Conservation (phyloP, 2,797 vertebrate genomes). For the Mionectes olivaceus region DNA sequence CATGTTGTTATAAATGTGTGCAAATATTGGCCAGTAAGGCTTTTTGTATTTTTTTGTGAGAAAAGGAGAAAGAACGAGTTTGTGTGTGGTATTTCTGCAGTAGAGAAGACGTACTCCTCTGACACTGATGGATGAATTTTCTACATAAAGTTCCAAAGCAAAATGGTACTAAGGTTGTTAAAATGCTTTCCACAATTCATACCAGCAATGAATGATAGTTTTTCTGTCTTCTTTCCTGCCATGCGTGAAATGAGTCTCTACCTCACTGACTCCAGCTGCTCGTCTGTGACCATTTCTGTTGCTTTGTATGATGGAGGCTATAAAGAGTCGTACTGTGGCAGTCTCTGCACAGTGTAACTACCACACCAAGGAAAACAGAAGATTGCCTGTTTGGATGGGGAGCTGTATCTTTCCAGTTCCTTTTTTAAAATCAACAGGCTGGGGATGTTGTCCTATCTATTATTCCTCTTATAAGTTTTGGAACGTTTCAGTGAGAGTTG, state of each 20-base stretch:
- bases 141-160: neutral
- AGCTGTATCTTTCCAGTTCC: neutral
- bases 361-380: neutral
- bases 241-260: conserved; percentile 49
- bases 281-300: neutral
- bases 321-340: neutral
- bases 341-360: neutral
- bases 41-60: neutral
- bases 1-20: neutral
- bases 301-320: neutral
- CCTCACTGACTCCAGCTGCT: neutral
- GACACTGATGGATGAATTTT: neutral
- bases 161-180: neutral
- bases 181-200: neutral
- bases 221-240: conserved; percentile 32
- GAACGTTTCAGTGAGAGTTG: neutral
- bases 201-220: neutral
- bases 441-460: neutral
- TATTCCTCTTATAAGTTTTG: neutral
- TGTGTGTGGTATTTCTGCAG: neutral
- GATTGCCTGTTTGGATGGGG: neutral
- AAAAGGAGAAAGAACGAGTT: neutral
- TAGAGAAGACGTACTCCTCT: neutral
- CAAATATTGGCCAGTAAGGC: neutral
- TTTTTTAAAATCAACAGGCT: neutral